Conservation (phyloP, 1,140 invertebrate species). For the Spodoptera frugiperda region DNA sequence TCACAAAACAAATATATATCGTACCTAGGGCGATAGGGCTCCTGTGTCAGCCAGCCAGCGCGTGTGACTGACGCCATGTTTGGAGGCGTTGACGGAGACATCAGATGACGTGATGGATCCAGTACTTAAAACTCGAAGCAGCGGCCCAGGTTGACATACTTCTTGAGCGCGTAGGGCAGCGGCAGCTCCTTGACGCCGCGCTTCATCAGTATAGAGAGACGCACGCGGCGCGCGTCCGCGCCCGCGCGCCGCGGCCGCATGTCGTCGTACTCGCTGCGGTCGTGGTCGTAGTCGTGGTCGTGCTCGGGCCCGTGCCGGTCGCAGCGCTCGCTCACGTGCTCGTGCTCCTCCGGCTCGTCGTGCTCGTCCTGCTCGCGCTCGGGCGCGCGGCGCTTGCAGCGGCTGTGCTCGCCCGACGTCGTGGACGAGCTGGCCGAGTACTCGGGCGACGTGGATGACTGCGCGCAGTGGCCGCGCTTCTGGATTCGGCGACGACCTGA, state of each 20-base stretch:
- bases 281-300: too few species aligned
- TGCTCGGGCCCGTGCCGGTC: conserved; percentile 48
- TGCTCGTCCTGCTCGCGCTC: conserved; percentile 37
- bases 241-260: conserved; percentile 20
- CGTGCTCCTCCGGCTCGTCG: neutral
- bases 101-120: neutral
- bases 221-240: conserved; percentile 62
- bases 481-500: conserved; percentile 48
- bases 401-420: neutral
- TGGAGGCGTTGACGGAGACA: too few species aligned
- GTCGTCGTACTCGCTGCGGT: conserved; percentile 5
- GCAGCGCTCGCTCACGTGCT: conserved; percentile 19
- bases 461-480: conserved; percentile 38
- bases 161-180: conserved; percentile 71
- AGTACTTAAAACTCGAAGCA: conserved; percentile 65
- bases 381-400: conserved; percentile 47
- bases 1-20: neutral
- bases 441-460: neutral
- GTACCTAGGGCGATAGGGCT: too few species aligned
- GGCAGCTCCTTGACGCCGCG: conserved; percentile 68
- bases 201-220: conserved; percentile 71
- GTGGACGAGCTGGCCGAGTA: conserved; percentile 19
- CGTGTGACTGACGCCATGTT: too few species aligned
- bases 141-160: conserved; percentile 72
- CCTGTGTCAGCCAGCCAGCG: too few species aligned